Conservation (phyloP, 2,888 invertebrate species). For the Eristalis arbustorum region DNA sequence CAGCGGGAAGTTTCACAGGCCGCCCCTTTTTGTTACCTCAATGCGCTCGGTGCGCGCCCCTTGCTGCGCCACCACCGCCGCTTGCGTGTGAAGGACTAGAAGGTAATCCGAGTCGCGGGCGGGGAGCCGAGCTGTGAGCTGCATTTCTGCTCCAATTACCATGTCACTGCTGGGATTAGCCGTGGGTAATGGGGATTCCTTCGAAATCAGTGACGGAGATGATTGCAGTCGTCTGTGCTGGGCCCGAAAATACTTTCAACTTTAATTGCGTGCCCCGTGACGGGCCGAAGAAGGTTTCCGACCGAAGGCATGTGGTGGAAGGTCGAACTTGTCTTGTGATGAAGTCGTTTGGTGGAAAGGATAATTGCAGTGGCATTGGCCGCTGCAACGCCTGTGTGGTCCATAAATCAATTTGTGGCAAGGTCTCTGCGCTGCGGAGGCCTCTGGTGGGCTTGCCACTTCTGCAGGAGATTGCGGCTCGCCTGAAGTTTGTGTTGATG, state of each 20-base stretch:
- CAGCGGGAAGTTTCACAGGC: conserved; percentile 41
- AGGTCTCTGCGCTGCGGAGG: background rate
- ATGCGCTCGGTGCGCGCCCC: background rate
- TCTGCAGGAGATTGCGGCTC: background rate
- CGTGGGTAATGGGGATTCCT: conserved; percentile 5
- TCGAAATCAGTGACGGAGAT: conserved; percentile 6
- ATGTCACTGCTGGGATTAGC: conserved; percentile 20
- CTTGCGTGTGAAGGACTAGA: background rate
- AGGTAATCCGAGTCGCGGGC: background rate
- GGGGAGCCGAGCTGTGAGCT: background rate
- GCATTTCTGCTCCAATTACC: conserved; percentile 51
- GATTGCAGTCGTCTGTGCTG: conserved; percentile 2
- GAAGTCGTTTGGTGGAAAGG: conserved; percentile 12
- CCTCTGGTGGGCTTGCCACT: background rate
- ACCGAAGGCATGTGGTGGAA: background rate
- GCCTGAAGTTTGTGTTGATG: conserved; percentile 17
- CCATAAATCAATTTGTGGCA: conserved; percentile 19
- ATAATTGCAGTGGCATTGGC: conserved; percentile 16
- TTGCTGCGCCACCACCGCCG: background rate
- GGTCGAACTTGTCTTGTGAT: conserved; percentile 4
- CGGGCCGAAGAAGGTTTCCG: background rate
- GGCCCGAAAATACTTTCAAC: background rate
- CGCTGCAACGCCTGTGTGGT: conserved; percentile 25
- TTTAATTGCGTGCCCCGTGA: conserved; percentile 18
- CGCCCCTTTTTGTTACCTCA: conserved; percentile 45